These are phyloP conservation scores for Leptinotarsa tumamoca DNA, from an alignment of 2,888 invertebrate genomes.

Conservation along the genomic window DNA sequence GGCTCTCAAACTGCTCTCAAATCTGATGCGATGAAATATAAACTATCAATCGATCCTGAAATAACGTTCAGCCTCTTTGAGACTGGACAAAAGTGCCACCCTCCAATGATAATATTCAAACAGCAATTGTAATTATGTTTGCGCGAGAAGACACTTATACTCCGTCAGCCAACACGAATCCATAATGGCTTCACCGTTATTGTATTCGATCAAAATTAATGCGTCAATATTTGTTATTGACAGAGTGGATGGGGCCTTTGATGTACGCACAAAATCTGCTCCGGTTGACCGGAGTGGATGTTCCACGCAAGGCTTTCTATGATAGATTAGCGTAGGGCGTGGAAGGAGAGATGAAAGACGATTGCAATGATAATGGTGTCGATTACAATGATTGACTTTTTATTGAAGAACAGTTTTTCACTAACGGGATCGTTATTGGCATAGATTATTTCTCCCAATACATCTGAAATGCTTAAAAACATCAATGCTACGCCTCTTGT, in stretches of 20 bases:
- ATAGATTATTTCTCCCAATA: no score
- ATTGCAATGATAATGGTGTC: no score
- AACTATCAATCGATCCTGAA: no score
- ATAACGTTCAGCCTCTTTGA: no score
- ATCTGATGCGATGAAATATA: no score
- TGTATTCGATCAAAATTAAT: constrained; percentile 9
- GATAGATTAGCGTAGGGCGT: neutral
- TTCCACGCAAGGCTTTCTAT: neutral
- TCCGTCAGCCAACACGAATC: neutral
- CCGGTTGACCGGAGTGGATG: neutral
- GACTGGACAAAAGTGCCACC: neutral
- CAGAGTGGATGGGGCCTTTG: neutral
- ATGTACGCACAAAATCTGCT: neutral
- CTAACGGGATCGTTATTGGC: no score
- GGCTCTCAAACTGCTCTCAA: no score
- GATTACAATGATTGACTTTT: no score
- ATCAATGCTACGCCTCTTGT: no score
- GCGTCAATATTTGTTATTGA: constrained; percentile 15
- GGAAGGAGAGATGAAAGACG: no score
- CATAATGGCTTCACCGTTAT: neutral
- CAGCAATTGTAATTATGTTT: neutral
- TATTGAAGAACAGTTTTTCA: no score
- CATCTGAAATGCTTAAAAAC: no score
- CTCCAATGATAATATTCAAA: neutral
- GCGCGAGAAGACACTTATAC: neutral